phyloP scores from a whole-genome alignment of 64 coral and sea anemone genomes.

The Pocillopora damicornis region DNA sequence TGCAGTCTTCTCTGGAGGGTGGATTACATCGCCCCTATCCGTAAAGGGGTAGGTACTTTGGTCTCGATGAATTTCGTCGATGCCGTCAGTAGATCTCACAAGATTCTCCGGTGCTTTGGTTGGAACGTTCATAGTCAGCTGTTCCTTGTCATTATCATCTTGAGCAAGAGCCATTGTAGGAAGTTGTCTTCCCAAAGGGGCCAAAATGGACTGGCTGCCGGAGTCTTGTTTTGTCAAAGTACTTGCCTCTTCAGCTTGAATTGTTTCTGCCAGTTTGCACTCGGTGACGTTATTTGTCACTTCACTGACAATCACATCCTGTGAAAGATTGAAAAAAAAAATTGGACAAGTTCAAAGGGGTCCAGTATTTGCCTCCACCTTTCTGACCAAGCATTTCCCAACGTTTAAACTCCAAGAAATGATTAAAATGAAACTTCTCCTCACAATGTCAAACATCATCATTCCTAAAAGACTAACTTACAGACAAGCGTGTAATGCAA shows the following conservation, averaged over 20 bases:
- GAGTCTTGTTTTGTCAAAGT: slow-evolving; percentile 49
- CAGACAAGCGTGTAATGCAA: too few relatives aligned
- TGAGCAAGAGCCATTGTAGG: not conserved
- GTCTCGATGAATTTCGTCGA: not conserved
- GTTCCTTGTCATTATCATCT: not conserved
- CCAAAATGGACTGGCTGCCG: slow-evolving; percentile 44
- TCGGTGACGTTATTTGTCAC: not conserved
- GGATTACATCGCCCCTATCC: not conserved
- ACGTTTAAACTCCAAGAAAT: too few relatives aligned
- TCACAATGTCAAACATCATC: too few relatives aligned
- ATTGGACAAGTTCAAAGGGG: too few relatives aligned
- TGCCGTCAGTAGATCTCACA: not conserved
- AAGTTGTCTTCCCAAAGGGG: not conserved
- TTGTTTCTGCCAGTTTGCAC: not conserved
- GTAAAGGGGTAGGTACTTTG: not conserved
- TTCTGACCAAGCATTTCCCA: too few relatives aligned
- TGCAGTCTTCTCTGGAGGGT: not conserved
- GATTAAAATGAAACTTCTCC: too few relatives aligned
- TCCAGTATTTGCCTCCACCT: too few relatives aligned
- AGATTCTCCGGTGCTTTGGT: not conserved
- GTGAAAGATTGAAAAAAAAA: not conserved
- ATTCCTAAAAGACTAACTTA: too few relatives aligned
- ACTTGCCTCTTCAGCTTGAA: not conserved
- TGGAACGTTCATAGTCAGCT: not conserved
- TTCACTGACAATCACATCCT: slow-evolving; percentile 4